Conservation (phyloP, 2,888 invertebrate genomes). For the Helicoverpa assulta region DNA sequence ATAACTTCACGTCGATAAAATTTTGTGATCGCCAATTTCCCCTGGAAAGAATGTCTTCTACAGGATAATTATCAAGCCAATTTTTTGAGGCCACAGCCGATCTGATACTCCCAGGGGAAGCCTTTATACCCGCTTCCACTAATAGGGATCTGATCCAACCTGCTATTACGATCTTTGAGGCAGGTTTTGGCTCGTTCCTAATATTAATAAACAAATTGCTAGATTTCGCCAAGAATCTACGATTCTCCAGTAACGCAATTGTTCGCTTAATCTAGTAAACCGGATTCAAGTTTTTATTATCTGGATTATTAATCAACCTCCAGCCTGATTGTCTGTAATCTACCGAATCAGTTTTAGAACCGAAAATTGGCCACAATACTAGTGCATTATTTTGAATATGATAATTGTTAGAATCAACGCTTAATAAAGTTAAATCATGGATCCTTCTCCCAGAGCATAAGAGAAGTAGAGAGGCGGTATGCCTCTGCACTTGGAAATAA, state of each 20-base stretch:
- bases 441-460: constrained; percentile 24
- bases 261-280: constrained; percentile 6
- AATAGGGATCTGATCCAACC: constrained; percentile 13
- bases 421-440: constrained; percentile 15
- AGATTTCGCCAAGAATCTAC: background rate
- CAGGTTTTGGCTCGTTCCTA: background rate
- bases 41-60: constrained; percentile 5
- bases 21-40: constrained; percentile 4
- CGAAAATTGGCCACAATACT: constrained; percentile 8
- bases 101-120: background rate
- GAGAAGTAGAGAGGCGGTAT: constrained; percentile 3
- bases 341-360: constrained; percentile 9
- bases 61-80: background rate
- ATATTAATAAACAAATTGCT: background rate
- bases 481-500: background rate
- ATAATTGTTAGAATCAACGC: background rate
- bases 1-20: background rate
- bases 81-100: constrained; percentile 3
- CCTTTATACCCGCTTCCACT: background rate
- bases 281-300: background rate
- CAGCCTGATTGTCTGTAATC: constrained; percentile 7
- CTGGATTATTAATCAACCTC: background rate
- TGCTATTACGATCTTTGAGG: constrained; percentile 6
- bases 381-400: background rate
- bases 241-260: background rate